Conservation (phyloP, 92 coral and sea anemone genomes). For the Epizoanthus illoricatus region DNA sequence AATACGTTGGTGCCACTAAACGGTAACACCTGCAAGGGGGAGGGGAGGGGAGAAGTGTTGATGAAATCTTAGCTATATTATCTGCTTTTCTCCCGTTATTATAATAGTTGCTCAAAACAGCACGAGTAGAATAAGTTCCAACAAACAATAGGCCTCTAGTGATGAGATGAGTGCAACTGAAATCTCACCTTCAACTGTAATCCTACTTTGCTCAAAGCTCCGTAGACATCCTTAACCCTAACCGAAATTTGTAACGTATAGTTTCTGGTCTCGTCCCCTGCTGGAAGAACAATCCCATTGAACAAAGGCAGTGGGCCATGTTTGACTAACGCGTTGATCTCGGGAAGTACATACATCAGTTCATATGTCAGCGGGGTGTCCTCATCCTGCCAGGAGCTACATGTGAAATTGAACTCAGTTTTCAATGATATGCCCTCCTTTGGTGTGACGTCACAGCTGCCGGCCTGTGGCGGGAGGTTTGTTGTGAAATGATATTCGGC, state of each 20-base stretch:
- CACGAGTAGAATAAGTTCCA: too few relatives aligned
- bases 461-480: slow-evolving; percentile 75
- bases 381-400: slow-evolving; percentile 78
- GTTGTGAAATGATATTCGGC: slow-evolving; percentile 59
- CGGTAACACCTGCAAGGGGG: slow-evolving; percentile 9
- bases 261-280: slow-evolving; percentile 53
- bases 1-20: not conserved
- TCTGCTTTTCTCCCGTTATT: too few relatives aligned
- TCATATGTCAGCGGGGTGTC: slow-evolving; percentile 77
- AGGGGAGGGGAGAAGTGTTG: too few relatives aligned
- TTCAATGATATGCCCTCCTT: slow-evolving; percentile 59
- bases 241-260: slow-evolving; percentile 42
- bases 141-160: too few relatives aligned
- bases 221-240: slow-evolving; percentile 73
- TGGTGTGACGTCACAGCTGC: slow-evolving; percentile 73
- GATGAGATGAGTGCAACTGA: too few relatives aligned
- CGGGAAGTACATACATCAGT: slow-evolving; percentile 50
- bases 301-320: slow-evolving; percentile 65
- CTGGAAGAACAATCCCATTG: slow-evolving; percentile 57
- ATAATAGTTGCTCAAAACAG: too few relatives aligned
- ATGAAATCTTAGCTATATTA: too few relatives aligned
- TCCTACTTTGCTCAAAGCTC: slow-evolving; percentile 48
- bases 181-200: slow-evolving; percentile 57
- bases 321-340: slow-evolving; percentile 47
- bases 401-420: slow-evolving; percentile 65